A percentile compares a stretch with the other conserved stretches of the same genome.
phyloP scores from a whole-genome alignment of 2,797 vertebrate genomes.

The Aselliscus stoliczkanus region DNA sequence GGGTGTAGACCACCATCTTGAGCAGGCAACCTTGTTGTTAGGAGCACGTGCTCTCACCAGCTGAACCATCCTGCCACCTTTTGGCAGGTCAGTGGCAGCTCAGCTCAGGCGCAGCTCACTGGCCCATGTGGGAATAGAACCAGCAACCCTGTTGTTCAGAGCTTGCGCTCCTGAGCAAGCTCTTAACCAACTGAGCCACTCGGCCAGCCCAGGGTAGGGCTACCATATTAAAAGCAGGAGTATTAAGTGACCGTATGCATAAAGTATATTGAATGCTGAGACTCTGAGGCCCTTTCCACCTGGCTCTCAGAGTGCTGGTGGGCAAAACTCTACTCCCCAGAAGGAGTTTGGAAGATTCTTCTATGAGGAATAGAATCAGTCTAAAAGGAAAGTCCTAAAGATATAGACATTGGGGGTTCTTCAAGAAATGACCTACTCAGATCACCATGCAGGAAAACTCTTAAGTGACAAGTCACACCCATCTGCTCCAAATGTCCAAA shows the following conservation, averaged over 20 bases:
- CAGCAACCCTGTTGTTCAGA: too few species aligned
- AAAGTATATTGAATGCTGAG: background rate
- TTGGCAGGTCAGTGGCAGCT: too few species aligned
- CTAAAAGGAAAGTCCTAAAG: background rate
- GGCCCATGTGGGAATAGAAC: too few species aligned
- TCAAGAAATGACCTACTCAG: background rate
- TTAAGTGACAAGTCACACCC: background rate
- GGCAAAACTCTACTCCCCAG: background rate
- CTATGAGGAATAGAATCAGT: background rate
- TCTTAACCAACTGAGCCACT: too few species aligned
- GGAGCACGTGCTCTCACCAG: too few species aligned
- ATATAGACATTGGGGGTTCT: background rate
- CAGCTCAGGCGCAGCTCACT: too few species aligned
- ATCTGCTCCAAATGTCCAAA: background rate
- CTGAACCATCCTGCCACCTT: too few species aligned
- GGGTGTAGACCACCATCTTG: too few species aligned
- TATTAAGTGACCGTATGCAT: background rate
- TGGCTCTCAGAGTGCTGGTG: background rate
- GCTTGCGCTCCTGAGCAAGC: too few species aligned
- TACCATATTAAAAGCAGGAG: background rate
- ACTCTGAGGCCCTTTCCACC: background rate
- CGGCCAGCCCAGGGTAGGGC: too few species aligned
- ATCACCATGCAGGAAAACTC: background rate
- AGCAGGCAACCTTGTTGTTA: too few species aligned
- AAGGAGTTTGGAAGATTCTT: background rate